Base-by-base conservation (phyloP, 2,113 vertebrate species). In the Butorides virescens region DNA sequence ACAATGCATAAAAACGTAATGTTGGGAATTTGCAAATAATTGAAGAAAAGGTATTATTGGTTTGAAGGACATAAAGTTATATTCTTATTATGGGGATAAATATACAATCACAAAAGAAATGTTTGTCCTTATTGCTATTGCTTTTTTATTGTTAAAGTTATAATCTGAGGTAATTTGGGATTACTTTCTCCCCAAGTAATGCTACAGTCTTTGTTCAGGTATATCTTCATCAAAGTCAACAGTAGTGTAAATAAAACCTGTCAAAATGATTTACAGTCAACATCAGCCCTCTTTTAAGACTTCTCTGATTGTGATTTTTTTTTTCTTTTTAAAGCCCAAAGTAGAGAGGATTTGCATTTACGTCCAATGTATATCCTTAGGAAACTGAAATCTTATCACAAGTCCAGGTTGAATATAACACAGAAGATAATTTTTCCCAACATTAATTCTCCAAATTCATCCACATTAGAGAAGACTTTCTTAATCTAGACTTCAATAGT, bases 61-160 rank as follows among this genome's bases (percentile, higher is more conserved):
- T 92, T 90, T 82, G n/a, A 91, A 90, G 73, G 49, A 92, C 91
- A 91, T 85, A 76, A 95, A 85, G 74, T 95, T 97, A 92, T 70
- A 46, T 50, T 93, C 84, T 89, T 66, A 85, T 91, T 93, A 86
- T 72, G 32, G 21, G 26, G 20, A 92, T 91, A 91, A 94, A 73
- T 81, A 81, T 46, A 67, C 46, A 88, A 70, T 70, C 58, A 91
- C n/a, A 68, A 89, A 95, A 90, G 36, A 96, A 66, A 76, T 32
- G 26, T 58, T 90, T 93, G 42, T 73, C 53, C 25, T 55, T 42
- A 66, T 88, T 66, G 76, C 22, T 61, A 19, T 46, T 86, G 46
- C 4, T 78, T 66, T 63, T 79, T 93, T 90, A 53, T 86, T 92
- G 80, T 66, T 86, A 63, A 86, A 85, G 21, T 82, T 82, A 94